Percentiles rank a stretch among this genome's conserved stretches.
phyloP scores from a whole-genome alignment of 1,140 invertebrate genomes.

The Cryptotermes secundus region DNA sequence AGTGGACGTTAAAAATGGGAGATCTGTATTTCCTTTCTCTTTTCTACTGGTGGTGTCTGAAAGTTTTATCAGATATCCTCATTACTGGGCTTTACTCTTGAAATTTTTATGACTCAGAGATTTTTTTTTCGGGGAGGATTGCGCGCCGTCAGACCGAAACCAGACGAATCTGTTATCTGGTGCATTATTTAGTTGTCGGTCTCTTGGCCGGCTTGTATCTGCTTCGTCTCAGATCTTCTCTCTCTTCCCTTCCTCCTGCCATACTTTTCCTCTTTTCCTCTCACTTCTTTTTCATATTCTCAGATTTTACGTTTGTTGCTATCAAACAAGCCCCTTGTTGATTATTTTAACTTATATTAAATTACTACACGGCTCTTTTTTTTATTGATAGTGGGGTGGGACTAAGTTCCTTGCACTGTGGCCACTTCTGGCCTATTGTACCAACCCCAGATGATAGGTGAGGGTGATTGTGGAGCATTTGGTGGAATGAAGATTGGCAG shows the following conservation, averaged over 20 bases:
- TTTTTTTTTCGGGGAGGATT: slow-evolving; percentile 37
- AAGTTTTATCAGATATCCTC: slow-evolving; percentile 43
- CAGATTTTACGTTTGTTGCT: not conserved
- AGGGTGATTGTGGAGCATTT: too few species aligned
- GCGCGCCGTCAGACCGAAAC: slow-evolving; percentile 35
- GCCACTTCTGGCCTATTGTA: too few species aligned
- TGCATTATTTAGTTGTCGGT: slow-evolving; percentile 36
- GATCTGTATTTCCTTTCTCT: slow-evolving; percentile 22
- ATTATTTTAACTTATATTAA: not conserved
- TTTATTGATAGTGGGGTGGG: too few species aligned
- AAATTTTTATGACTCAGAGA: slow-evolving; percentile 42
- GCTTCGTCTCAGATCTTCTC: not conserved
- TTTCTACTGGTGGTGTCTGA: slow-evolving; percentile 34
- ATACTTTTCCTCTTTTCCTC: not conserved
- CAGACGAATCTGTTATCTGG: slow-evolving; percentile 37
- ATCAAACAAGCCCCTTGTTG: not conserved
- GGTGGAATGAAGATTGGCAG: too few species aligned
- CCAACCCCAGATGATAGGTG: too few species aligned
- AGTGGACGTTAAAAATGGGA: too few species aligned
- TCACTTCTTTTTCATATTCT: not conserved
- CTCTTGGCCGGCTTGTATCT: not conserved
- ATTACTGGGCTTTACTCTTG: slow-evolving; percentile 41
- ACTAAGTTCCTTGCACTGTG: too few species aligned
- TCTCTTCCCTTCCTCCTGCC: not conserved
- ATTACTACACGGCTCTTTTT: too few species aligned